A percentile compares a stretch with the other conserved stretches of the same genome.
Evolutionary conservation across 2,113 vertebrate genomes (phyloP).

Genomic region (Stigmatopora nigra): DNA sequence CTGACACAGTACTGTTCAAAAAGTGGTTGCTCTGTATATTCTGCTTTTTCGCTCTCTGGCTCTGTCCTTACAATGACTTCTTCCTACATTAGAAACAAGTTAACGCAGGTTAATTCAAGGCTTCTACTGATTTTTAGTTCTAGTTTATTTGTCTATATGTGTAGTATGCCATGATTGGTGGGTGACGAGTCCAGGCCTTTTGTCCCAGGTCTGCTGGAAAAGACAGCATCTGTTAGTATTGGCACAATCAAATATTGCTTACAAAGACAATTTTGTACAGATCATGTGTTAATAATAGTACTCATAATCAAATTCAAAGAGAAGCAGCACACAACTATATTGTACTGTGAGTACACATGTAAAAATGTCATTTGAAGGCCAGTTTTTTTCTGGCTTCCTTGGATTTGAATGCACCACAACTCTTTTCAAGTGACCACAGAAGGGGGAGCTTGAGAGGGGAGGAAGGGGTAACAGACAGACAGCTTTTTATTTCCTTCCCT

Average conservation of each 20-base stretch:
- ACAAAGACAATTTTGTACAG: not conserved
- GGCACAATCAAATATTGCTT: not conserved
- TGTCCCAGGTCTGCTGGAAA: not conserved
- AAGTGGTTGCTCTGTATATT: too few species aligned
- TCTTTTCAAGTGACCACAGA: not conserved
- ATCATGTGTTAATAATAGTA: not conserved
- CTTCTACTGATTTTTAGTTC: not conserved
- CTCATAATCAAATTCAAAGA: not conserved
- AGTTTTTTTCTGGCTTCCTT: not conserved
- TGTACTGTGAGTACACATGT: too few species aligned
- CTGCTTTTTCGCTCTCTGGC: not conserved
- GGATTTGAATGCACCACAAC: not conserved
- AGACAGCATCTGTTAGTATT: not conserved
- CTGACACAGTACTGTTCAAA: too few species aligned
- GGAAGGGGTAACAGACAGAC: constrained; percentile 4
- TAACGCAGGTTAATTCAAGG: not conserved
- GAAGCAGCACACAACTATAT: not conserved
- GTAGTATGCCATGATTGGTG: not conserved
- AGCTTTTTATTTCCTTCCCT: constrained; percentile 25
- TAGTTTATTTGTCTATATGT: not conserved
- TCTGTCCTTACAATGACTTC: not conserved
- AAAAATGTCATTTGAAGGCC: not conserved
- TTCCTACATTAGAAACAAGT: not conserved
- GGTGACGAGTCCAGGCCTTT: not conserved
- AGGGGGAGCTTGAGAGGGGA: not conserved